Evolutionary conservation across 2,888 invertebrate species (phyloP), one percentile per base, ranked within the genome.

Genomic region (Macaria liturata): DNA sequence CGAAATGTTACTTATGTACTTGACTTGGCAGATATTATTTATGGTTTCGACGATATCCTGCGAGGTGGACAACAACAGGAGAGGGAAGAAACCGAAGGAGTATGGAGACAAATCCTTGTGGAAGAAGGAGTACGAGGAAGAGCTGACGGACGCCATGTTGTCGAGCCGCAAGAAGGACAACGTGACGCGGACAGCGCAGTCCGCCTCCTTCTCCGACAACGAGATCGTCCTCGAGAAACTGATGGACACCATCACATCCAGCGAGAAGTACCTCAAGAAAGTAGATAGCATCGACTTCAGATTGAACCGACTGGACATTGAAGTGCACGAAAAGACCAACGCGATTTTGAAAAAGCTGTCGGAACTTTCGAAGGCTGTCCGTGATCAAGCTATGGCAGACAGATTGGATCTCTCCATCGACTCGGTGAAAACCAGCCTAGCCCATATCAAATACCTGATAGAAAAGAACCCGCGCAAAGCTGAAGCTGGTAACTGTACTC

Each of bases 221-320:
- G 90, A 90, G 4, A 76, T 72, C 4, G 86, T 91, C 0, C 67
- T 90, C 3, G 89, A 91, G 32, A 88, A 84, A 60, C 67, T 92
- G 3, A 75, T 92, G 80, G 89, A 91, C 5, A 81, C 82, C 1
- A 80, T 92, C 32, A 83, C 88, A 3, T 80, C 87, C 3, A 89
- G 86, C 66, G 91, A 91, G 68, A 89, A 84, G 61, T 91, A 88
- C 69, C 75, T 92, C 3, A 90, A 91, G 60, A 90, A 88, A 72
- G 78, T 91, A n/a, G 91, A 91, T 40, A 84, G 81, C 62, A 88
- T 92, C 54, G 87, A 89, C 64, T 91, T 84, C 57, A 76, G 84
- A 73, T 67, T 91, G 31, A 91, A 90, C 60, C 76, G 91, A 32
- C 68, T 91, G 43, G 90, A 91, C 55, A 88, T 88, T 53, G 91